phyloP scores from a whole-genome alignment of 2,797 vertebrate genomes.

The Enteromius mattozi region DNA sequence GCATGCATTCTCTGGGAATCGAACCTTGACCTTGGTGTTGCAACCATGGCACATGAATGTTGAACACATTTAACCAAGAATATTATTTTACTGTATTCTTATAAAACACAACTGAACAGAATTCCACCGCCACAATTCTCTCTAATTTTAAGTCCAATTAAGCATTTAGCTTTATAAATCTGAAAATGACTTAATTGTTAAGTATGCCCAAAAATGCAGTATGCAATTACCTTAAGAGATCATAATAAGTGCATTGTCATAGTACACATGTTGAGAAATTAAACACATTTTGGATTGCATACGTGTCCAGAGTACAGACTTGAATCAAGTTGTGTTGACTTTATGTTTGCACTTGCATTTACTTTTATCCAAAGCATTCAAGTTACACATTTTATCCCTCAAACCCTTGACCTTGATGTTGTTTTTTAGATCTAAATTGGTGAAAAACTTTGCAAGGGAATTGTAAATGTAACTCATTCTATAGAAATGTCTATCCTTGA shows the following conservation, averaged over 20 bases:
- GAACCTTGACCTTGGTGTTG: no score
- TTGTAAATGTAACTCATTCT: neutral
- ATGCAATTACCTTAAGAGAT: neutral
- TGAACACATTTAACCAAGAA: neutral
- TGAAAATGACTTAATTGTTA: neutral
- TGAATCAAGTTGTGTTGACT: neutral
- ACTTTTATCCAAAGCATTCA: neutral
- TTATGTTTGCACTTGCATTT: neutral
- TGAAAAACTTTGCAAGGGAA: neutral
- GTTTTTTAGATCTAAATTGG: neutral
- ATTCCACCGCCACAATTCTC: neutral
- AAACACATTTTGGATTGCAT: neutral
- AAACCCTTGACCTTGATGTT: neutral
- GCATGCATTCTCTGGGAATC: no score
- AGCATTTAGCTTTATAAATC: neutral
- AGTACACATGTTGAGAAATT: neutral
- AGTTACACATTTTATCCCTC: neutral
- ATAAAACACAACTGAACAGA: neutral
- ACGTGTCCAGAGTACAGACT: neutral
- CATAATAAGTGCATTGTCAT: neutral
- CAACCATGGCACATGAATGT: neutral
- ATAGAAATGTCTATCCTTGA: neutral
- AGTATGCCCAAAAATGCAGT: neutral
- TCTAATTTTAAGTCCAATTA: slow-evolving; percentile 15
- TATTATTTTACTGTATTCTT: neutral